These are phyloP conservation scores for Hydropsyche tenuis DNA, from an alignment of 1,140 invertebrate species.

Conservation along the genomic window DNA sequence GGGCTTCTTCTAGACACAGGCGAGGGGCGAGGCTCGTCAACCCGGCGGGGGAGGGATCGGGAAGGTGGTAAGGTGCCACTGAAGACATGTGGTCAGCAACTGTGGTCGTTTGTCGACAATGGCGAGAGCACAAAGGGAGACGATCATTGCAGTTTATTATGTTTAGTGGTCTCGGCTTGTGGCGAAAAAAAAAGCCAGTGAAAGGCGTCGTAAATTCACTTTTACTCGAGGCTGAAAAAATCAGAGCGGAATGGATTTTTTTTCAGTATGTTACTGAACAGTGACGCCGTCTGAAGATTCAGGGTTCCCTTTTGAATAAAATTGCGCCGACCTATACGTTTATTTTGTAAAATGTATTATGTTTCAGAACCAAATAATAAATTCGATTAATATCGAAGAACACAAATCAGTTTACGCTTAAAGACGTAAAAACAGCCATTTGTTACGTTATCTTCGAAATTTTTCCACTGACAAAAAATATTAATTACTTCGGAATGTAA, in stretches of 20 bases:
- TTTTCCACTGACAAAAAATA: slow-evolving; percentile 2
- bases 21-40: not conserved
- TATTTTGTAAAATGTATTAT: too few relatives aligned
- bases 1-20: not conserved
- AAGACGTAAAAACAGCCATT: not conserved
- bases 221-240: slow-evolving; percentile 11
- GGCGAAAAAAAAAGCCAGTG: not conserved
- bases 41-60: not conserved
- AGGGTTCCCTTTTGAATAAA: too few relatives aligned
- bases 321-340: too few relatives aligned
- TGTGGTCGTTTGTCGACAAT: slow-evolving; percentile 1
- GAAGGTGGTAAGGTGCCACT: not conserved
- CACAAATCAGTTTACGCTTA: too few relatives aligned
- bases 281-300: too few relatives aligned
- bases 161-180: not conserved
- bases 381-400: too few relatives aligned
- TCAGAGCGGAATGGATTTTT: too few relatives aligned
- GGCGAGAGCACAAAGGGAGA: not conserved
- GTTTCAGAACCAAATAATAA: too few relatives aligned
- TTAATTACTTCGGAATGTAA: not conserved
- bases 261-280: too few relatives aligned
- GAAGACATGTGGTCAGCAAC: slow-evolving; percentile 31
- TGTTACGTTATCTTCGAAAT: not conserved
- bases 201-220: slow-evolving; percentile 17
- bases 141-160: slow-evolving; percentile 20